Base-by-base conservation (phyloP, 2,888 invertebrate genomes). In the Alloplasta piceator region DNA sequence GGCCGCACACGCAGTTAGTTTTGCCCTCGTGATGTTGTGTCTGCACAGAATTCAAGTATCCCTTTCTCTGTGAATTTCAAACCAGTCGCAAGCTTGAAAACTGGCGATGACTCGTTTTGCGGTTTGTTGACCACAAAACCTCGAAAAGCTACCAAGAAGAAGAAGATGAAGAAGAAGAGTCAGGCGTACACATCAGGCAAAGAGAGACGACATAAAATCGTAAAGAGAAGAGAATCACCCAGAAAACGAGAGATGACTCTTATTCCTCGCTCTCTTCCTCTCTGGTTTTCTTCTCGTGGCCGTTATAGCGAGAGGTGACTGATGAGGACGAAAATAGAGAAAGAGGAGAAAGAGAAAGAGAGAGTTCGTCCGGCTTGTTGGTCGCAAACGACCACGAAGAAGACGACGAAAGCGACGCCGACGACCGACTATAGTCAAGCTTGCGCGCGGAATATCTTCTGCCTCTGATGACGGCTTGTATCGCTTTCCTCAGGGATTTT, bases 321-420 rank as follows among this genome's bases (percentile, higher is more conserved):
- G 90, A 91, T 91, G 90, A 89, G 89, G 89, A 89, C 90, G 88
- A 86, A 90, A 91, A 91, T 91, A 91, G 88, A 75, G 73, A 48
- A 26, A 26, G 90, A 89, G 89, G 89, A 89, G 90, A 88, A 86
- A 90, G 91, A 91, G 90, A 91, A 88, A 72, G 73, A 36, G 36
- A 64, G 66, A 74, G 70, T 60, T 70, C 58, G 80, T 77, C 73
- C 76, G 73, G 77, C 72, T 77, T 68, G 80, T 76, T 77, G 72
- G 50, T 60, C 58, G 58, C 80, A 77, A 72, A 76, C 76, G 70
- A 80, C 78, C 56, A 80, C 77, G 73, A 61, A 68, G 75, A 60
- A 73, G 74, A 75, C 67, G 46, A 61, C 70, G 73, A 61, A 68
- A 73, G 55, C 76, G 74, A 75, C 67, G 46, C 56, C 70, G 64